Evolutionary conservation across 2,113 vertebrate genomes (phyloP), one percentile per base, ranked within the genome.

Genomic region (Dunckerocampus dactyliophorus): DNA sequence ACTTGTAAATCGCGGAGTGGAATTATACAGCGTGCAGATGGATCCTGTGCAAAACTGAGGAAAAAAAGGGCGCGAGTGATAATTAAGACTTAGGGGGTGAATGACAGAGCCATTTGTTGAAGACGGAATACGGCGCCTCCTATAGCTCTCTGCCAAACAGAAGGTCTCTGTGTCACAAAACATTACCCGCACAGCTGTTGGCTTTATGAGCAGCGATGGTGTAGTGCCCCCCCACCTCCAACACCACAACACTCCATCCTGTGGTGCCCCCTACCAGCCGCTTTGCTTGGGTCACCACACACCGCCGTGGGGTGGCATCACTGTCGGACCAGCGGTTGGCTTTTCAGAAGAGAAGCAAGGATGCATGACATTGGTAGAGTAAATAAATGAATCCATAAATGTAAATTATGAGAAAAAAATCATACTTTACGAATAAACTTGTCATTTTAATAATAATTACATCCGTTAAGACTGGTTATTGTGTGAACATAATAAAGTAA

Each of bases 1-100:
- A 85, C 81, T 84, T 89, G 87, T 86, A 87, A 87, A 86, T 84
- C 79, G 76, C 78, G 71, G 77, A 84, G 82, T 80, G 77, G 78
- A 88, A 88, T 87, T 82, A 87, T 87, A 87, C 81, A 82, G 81
- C 71, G 59, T 74, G 79, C 79, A 87, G 81, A 89, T 86, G 85
- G 84, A 87, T 86, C 82, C 76, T 61, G 72, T 75, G 79, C 74
- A 80, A 79, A 86, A 81, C 34, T 69, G 17, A 8, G 17, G 31
- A 76, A 76, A 74, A 87, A 87, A 85, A 84, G 82, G 80, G 53
- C 67, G 67, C 74, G 72, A 88, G 80, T 69, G 84, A 87, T 90
- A 88, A 89, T 89, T 87, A 87, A 88, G 85, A 88, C 86, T 85
- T 87, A 88, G 84, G 82, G 86, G 88, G 86, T 88, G 85, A 87